Base-by-base conservation (phyloP, 2,797 vertebrate genomes). In the Apogon talboti region DNA sequence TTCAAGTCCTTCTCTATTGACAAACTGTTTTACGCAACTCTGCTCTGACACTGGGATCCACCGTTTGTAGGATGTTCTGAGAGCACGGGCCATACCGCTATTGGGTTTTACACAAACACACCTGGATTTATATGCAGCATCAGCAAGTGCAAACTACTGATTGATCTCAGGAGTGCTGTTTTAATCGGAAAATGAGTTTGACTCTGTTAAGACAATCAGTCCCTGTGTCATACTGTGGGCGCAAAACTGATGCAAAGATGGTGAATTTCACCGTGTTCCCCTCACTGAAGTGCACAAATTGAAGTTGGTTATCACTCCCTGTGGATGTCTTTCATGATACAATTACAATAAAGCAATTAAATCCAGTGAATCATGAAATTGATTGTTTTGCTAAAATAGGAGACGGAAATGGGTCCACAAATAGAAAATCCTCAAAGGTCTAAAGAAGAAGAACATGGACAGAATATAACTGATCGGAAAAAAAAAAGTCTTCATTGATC, bases 331-430 rank as follows among this genome's bases (percentile, higher is more conserved):
- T 82, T 83, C 51, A 62, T 83, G 83, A 85, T 84, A 85, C 79
- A 86, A 85, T 90, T 84, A 89, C 72, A 86, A 84, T 85, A 76
- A 82, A 65, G 76, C 78, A 81, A 86, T 90, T 90, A 86, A 86
- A 66, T 82, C 73, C 78, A 85, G 59, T 76, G 84, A 91, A 42
- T 91, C 90, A 91, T 91, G 85, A 89, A 91, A 90, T 86, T 65
- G 85, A 86, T 84, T 86, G 84, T 87, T 90, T 90, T 84, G 53
- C 63, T 56, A 68, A 83, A 85, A 74, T 64, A 52, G 67, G 30
- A 51, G 43, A 73, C 76, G 21, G 50, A 82, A 82, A 82, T 78
- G 67, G 54, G 54, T 43, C 49, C 71, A 69, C 60, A 79, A 83
- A 83, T 73, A 72, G 58, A 73, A 71, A 44, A 60, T 61, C 50